Evolutionary conservation across 64 coral and sea anemone genomes (phyloP), one percentile per base, ranked within the genome.

Genomic region (Montipora cactus): DNA sequence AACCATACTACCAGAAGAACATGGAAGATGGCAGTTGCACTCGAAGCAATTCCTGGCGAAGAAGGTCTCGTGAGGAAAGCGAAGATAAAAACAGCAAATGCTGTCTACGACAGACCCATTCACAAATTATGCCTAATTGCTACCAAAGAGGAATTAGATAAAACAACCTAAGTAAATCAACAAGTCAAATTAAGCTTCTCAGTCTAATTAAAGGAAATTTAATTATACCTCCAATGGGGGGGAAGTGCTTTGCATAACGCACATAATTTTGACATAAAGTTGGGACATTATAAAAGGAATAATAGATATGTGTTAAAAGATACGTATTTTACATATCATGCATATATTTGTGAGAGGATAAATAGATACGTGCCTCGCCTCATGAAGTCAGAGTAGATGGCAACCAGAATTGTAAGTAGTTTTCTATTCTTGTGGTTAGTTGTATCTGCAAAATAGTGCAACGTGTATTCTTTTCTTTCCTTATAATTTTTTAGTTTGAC

Each of bases 61-160:
- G 72, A 77, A 16, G 11, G 58, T 9, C 55, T 67, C 14, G 47
- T 57, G 4, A 89, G 87, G 11, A 90, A 90, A 71, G 77, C 77
- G 49, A 81, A 69, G 15, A 90, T 72, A 5, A 61, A 90, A 90
- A 28, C 55, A 37, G 45, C 49, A 55, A 90, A 5, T 1, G 4
- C 51, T 18, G 69, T 61, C n/a, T 80, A 51, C 12, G 52, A 79
- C 8, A 4, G 8, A 70, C 76, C 89, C 13, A 80, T 90, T 67
- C 89, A 90, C 62, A 90, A 90, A 49, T 44, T 76, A 55, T 53
- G 69, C 19, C 19, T 89, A 74, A 76, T 89, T 19, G 52, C 70
- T 49, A 77, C 69, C 9, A 76, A 89, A 74, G 15, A 89, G 22
- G 49, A 89, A 89, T 21, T 68, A 69, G 12, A 87, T 14, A 84